Conservation (phyloP, 2,113 vertebrate genomes). For the Sterna hirundo region DNA sequence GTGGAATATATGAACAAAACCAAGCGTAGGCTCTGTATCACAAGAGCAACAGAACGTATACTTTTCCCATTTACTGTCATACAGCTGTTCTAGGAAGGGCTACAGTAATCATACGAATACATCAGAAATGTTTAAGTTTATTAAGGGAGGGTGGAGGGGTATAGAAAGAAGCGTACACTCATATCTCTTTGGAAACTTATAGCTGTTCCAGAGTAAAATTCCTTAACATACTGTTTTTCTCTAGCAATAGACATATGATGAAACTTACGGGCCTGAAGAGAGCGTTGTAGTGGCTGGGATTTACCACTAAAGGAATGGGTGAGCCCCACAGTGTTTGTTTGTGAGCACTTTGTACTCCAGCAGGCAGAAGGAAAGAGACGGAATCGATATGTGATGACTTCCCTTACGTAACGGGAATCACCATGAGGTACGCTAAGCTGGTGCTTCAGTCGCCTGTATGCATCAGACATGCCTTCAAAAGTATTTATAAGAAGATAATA, state of each 20-base stretch:
- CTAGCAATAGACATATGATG: not conserved
- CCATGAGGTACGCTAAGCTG: not conserved
- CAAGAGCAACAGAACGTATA: not conserved
- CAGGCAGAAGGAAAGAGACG: not conserved
- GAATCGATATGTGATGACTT: not conserved
- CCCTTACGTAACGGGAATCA: not conserved
- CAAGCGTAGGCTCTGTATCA: not conserved
- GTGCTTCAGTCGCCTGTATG: not conserved
- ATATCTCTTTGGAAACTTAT: not conserved
- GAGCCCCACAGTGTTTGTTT: not conserved
- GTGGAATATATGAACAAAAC: not conserved
- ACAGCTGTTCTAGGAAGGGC: not conserved
- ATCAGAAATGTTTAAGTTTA: not conserved
- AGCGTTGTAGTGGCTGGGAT: not conserved
- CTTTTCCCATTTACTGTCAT: not conserved
- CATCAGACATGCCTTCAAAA: not conserved
- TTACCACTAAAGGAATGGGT: not conserved
- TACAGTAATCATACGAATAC: not conserved
- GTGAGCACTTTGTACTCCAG: not conserved
- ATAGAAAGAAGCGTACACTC: not conserved
- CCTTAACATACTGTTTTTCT: not conserved
- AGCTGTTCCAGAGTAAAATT: not conserved
- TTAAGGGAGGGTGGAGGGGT: fast-evolving
- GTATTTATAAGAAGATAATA: not conserved
- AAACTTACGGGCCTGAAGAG: not conserved